Base-by-base conservation (phyloP, 2,113 vertebrate species). In the Ctenomys sociabilis region DNA sequence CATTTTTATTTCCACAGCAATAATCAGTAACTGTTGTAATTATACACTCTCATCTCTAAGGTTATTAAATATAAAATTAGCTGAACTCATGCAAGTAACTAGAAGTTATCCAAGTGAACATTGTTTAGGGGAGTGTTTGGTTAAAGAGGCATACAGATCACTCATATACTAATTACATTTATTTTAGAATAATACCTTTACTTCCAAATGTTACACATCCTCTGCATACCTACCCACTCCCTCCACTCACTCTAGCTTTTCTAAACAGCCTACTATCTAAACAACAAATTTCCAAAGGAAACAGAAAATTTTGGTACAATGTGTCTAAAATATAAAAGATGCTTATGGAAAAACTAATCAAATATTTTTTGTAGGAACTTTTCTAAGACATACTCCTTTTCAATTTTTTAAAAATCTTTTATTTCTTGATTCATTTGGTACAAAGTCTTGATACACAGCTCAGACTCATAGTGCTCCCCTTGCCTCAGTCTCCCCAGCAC, bases 1-100 rank as follows among this genome's bases (percentile, higher is more conserved):
- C 21, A 64, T 66, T 97, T 95, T 95, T 96, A 96, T 89, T 97
- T 94, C 61, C 91, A 88, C 80, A 95, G 57, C 43, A 96, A 91
- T 87, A 73, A 96, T 43, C 40, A 84, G 13, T 90, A 97, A 96
- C 86, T 96, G 40, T 26, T 92, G 0, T 93, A 91, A 90, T 84
- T 97, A 84, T 95, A 63, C 64, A 54, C 35, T 75, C n/a, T 90
- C 95, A 94, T 90, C n/a, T 94, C 96, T 89, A 77, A 94, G 37
- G 59, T 81, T 94, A 84, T 86, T 94, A 81, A 89, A 88, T 87
- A 28, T 96, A 63, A 96, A 96, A 96, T 95, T 94, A 96, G 85
- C 43, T 93, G 35, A 97, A 90, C 64, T 92, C 45, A 80, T 93
- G 45, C 84, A 95, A 87, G 57, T 77, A 82, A 90, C 59, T 77